Evolutionary conservation across 2,113 vertebrate genomes (phyloP).

Genomic region (Antechinus flavipes): DNA sequence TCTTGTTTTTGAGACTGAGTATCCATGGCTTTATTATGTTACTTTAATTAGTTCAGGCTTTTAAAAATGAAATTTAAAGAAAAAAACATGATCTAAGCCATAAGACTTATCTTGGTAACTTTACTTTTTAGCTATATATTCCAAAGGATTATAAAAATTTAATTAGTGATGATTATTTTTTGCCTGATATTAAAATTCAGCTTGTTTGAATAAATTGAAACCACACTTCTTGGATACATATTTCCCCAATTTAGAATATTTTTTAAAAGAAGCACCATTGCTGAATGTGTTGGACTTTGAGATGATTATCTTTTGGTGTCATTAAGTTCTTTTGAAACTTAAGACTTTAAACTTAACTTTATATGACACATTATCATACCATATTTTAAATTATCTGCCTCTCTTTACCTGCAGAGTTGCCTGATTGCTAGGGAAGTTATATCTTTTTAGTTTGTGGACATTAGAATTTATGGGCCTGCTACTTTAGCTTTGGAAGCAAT

Average conservation of each 20-base stretch:
- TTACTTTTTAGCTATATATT: constrained; percentile 64
- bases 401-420: constrained; percentile 50
- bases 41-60: constrained; percentile 53
- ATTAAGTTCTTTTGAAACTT: constrained; percentile 57
- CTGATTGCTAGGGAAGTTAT: constrained; percentile 10
- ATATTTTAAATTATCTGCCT: constrained; percentile 58
- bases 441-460: constrained; percentile 48
- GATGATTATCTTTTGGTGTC: constrained; percentile 55
- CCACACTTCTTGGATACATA: constrained; percentile 47
- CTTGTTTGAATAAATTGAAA: constrained; percentile 60
- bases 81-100: constrained; percentile 43
- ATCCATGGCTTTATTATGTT: constrained; percentile 68
- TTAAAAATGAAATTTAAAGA: constrained; percentile 53
- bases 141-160: constrained; percentile 23
- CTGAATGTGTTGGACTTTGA: constrained; percentile 59
- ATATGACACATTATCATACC: constrained; percentile 17
- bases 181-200: constrained; percentile 13
- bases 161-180: constrained; percentile 34
- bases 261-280: constrained; percentile 15
- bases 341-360: constrained; percentile 45
- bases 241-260: constrained; percentile 27
- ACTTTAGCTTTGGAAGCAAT: constrained; percentile 56
- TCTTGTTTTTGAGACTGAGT: constrained; percentile 79
- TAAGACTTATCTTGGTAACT: constrained; percentile 43
- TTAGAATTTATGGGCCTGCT: constrained; percentile 53